Percentiles rank a stretch among this genome's conserved stretches.
These are phyloP conservation scores for Yoshiicerus persimilis DNA, from an alignment of 1,140 invertebrate genomes.

Conservation along the genomic window DNA sequence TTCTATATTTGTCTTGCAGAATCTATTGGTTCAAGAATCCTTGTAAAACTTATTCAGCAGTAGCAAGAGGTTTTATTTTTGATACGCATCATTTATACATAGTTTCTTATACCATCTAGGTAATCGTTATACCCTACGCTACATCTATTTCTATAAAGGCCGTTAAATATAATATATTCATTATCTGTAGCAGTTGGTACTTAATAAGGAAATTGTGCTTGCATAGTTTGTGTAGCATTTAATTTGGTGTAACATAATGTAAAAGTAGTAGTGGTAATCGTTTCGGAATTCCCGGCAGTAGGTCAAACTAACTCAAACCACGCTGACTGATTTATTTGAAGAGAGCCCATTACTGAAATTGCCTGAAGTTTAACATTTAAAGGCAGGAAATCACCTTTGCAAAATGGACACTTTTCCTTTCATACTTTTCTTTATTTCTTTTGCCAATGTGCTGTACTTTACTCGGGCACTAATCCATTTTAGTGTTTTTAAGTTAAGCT, in stretches of 20 bases:
- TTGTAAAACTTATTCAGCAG: no score
- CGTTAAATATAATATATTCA: no score
- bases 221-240: background rate
- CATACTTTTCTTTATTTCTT: constrained; percentile 1
- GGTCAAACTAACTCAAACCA: background rate
- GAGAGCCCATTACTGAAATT: constrained; percentile 18
- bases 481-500: background rate
- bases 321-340: constrained; percentile 22
- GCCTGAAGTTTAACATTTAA: constrained; percentile 26
- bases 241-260: background rate
- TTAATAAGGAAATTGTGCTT: no score
- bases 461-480: background rate
- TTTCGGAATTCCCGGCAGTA: background rate
- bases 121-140: no score
- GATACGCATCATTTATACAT: no score
- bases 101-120: no score
- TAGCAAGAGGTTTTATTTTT: no score
- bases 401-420: constrained; percentile 13
- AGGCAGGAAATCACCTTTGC: constrained; percentile 9
- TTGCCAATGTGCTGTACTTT: background rate
- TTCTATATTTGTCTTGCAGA: no score
- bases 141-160: no score
- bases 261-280: background rate
- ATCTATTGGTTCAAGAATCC: no score
- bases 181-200: no score